These are phyloP conservation scores for Pemphigus obesinymphae DNA, from an alignment of 1,140 invertebrate genomes.

Conservation along the genomic window DNA sequence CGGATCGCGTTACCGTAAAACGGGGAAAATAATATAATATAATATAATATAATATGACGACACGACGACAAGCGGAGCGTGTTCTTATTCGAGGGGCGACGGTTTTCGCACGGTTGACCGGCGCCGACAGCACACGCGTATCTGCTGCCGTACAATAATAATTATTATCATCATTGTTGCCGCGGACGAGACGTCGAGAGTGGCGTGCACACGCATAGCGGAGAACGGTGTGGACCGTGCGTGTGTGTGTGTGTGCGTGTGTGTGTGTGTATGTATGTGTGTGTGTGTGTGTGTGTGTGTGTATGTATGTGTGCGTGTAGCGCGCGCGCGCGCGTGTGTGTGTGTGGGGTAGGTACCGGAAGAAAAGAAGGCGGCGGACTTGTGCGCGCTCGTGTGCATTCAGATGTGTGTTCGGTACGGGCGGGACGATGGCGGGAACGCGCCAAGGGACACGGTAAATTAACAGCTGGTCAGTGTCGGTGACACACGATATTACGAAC, in stretches of 20 bases:
- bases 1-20: slow-evolving; percentile 9
- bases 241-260: too few species aligned
- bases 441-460: slow-evolving; percentile 1
- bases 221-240: too few species aligned
- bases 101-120: slow-evolving; percentile 19
- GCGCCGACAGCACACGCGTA: not conserved
- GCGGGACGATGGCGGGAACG: not conserved
- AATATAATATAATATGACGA: too few species aligned
- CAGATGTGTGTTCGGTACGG: too few species aligned
- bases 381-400: not conserved
- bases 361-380: not conserved
- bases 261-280: too few species aligned
- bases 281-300: too few species aligned
- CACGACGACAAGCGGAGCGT: too few species aligned
- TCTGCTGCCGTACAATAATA: too few species aligned
- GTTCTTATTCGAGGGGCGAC: not conserved
- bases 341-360: not conserved
- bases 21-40: not conserved
- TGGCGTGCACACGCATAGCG: too few species aligned
- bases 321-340: too few species aligned
- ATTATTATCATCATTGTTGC: not conserved
- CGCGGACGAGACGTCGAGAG: not conserved
- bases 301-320: too few species aligned
- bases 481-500: slow-evolving; percentile 2
- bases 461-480: slow-evolving; percentile 19